Conservation (phyloP, 2,797 vertebrate genomes). For the Neosilurus hyrtlii region DNA sequence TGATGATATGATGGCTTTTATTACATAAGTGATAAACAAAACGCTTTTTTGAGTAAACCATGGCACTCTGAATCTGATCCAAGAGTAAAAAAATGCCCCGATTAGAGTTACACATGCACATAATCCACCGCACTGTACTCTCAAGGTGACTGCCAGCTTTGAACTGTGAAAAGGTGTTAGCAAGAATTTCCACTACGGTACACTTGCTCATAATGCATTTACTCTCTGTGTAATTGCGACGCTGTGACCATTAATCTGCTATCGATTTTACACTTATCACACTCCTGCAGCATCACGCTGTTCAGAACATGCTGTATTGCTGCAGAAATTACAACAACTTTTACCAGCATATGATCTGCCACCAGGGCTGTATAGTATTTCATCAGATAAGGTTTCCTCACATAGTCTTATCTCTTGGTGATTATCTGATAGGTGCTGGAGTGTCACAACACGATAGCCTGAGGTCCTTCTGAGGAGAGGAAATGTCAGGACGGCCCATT, state of each 20-base stretch:
- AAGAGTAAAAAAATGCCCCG: neutral
- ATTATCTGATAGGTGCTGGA: constrained; percentile 25
- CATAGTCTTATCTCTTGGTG: neutral
- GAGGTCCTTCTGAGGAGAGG: constrained; percentile 43
- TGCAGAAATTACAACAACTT: constrained; percentile 29
- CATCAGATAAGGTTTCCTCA: constrained; percentile 31
- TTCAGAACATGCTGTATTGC: neutral
- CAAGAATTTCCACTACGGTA: constrained; percentile 16
- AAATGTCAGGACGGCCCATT: constrained; percentile 39
- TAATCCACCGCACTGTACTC: neutral
- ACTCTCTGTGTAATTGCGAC: constrained; percentile 35
- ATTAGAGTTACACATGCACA: neutral
- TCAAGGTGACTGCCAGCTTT: constrained; percentile 35
- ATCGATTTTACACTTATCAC: constrained; percentile 43
- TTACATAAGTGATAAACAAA: neutral
- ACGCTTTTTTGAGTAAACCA: neutral
- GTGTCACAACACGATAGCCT: constrained; percentile 20
- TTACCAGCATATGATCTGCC: constrained; percentile 17
- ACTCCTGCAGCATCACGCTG: constrained; percentile 11
- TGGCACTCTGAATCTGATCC: neutral
- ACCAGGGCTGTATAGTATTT: neutral
- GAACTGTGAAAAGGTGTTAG: constrained; percentile 31
- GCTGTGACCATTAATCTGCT: constrained; percentile 35
- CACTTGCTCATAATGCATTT: constrained; percentile 27
- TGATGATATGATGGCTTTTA: neutral